Percentiles rank a stretch among this genome's conserved stretches.
These are phyloP conservation scores for Syngnathus scovelli DNA, from an alignment of 2,113 vertebrate genomes.

Conservation along the genomic window DNA sequence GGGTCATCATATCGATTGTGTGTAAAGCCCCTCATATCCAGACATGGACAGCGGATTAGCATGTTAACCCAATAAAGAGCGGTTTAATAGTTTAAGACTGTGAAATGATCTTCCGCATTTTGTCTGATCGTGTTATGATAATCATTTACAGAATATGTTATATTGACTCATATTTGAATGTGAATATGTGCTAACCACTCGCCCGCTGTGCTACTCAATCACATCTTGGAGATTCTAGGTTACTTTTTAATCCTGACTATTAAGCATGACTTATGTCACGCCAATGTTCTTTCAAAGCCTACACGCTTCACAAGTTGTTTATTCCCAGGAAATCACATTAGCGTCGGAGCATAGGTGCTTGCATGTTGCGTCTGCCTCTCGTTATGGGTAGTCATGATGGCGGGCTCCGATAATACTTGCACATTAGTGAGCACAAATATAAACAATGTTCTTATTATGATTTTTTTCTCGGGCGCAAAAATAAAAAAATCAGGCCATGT, in stretches of 20 bases:
- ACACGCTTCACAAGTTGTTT: constrained; percentile 1
- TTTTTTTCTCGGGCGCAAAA: neutral
- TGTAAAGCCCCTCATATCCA: constrained; percentile 47
- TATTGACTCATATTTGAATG: neutral
- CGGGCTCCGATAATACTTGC: constrained; percentile 10
- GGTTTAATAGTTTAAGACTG: constrained; percentile 27
- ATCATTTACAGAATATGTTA: neutral
- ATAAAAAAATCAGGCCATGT: neutral
- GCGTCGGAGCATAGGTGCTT: neutral
- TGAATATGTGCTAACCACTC: too few relatives aligned
- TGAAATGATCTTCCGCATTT: constrained; percentile 6
- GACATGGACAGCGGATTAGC: constrained; percentile 51
- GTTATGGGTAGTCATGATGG: constrained; percentile 6
- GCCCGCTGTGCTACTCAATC: too few relatives aligned
- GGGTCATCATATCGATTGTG: constrained; percentile 60
- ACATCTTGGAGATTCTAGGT: neutral
- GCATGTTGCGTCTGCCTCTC: neutral
- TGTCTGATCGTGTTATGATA: neutral
- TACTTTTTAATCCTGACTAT: neutral
- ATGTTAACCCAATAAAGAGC: constrained; percentile 54
- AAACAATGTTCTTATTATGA: neutral
- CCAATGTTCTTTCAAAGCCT: neutral
- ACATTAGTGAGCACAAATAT: neutral
- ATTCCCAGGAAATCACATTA: constrained; percentile 4
- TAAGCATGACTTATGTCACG: neutral